These are phyloP conservation scores for Drosophila navojoa DNA, from an alignment of 1,140 invertebrate genomes.

Conservation along the genomic window DNA sequence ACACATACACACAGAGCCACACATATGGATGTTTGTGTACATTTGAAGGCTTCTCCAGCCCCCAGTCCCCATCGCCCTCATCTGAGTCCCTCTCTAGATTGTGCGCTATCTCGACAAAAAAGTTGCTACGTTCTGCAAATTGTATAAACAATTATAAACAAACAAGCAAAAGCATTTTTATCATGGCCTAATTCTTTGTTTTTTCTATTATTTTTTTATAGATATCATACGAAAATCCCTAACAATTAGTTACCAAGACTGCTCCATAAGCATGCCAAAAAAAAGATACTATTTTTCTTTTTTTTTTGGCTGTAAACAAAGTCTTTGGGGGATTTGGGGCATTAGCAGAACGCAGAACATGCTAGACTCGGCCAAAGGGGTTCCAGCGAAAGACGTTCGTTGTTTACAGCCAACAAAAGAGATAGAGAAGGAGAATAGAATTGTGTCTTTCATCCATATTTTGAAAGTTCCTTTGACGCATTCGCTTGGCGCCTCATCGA, in stretches of 20 bases:
- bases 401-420: not conserved
- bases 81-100: slow-evolving; percentile 48
- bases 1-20: slow-evolving; percentile 1
- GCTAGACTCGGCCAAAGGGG: too few relatives aligned
- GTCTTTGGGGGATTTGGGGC: slow-evolving; percentile 26
- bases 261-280: not conserved
- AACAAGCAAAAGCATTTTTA: slow-evolving; percentile 71
- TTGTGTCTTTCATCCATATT: not conserved
- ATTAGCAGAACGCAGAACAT: too few relatives aligned
- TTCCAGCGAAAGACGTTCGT: too few relatives aligned
- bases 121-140: slow-evolving; percentile 61
- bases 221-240: slow-evolving; percentile 65
- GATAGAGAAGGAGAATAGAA: too few relatives aligned
- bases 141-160: slow-evolving; percentile 81
- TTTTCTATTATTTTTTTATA: slow-evolving; percentile 34
- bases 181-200: slow-evolving; percentile 70
- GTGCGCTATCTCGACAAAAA: slow-evolving; percentile 54
- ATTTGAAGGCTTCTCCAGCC: slow-evolving; percentile 38
- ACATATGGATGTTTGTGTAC: slow-evolving; percentile 49
- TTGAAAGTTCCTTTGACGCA: slow-evolving; percentile 26
- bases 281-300: not conserved
- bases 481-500: not conserved
- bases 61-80: slow-evolving; percentile 7
- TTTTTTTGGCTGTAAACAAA: slow-evolving; percentile 62
- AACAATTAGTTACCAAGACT: slow-evolving; percentile 13